These are phyloP conservation scores for Valencia hispanica DNA, from an alignment of 2,797 vertebrate species.

Conservation along the genomic window DNA sequence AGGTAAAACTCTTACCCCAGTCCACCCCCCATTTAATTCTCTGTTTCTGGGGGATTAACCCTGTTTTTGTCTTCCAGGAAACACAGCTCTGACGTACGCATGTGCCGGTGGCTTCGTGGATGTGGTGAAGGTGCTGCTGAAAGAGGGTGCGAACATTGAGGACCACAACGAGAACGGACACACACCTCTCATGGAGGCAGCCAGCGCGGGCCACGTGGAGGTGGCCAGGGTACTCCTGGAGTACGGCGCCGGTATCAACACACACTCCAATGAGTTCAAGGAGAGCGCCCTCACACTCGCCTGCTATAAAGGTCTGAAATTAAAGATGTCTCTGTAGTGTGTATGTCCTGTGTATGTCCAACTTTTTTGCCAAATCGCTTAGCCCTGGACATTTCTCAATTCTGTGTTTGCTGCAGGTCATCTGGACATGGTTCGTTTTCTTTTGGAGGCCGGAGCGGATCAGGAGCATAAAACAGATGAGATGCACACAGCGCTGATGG, in stretches of 20 bases:
- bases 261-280: constrained; percentile 99
- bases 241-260: constrained; percentile 98
- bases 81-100: constrained; percentile 96
- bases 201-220: constrained; percentile 97
- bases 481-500: constrained; percentile 99
- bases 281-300: constrained; percentile 99
- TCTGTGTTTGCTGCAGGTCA: constrained; percentile 84
- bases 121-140: constrained; percentile 97
- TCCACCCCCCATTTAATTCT: not conserved
- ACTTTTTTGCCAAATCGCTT: not conserved
- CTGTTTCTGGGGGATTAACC: not conserved
- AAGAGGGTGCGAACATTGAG: constrained; percentile 98
- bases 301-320: constrained; percentile 94
- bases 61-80: constrained; percentile 79
- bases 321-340: not conserved
- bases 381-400: not conserved
- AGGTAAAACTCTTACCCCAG: constrained; percentile 76
- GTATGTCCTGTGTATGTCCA: not conserved
- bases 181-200: constrained; percentile 98
- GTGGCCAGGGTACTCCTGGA: constrained; percentile 97
- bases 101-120: constrained; percentile 98
- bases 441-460: constrained; percentile 98
- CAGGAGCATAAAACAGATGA: constrained; percentile 99
- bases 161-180: constrained; percentile 99
- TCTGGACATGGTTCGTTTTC: constrained; percentile 99